Conservation (phyloP, 2,797 vertebrate genomes). For the Chaunax sp. region DNA sequence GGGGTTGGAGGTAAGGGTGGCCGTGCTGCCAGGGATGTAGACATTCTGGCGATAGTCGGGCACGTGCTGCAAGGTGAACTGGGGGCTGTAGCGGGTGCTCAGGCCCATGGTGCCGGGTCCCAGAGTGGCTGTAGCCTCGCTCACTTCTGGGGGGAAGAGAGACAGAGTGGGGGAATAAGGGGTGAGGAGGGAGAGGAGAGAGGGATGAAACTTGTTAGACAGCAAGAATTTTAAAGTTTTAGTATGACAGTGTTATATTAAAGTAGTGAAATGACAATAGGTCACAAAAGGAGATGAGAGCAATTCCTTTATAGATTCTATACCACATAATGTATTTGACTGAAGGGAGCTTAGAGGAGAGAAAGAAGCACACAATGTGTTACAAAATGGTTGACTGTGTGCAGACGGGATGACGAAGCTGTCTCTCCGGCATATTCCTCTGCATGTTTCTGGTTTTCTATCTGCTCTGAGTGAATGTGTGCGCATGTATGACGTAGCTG, state of each 20-base stretch:
- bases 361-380: background rate
- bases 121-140: slow-evolving; percentile 90
- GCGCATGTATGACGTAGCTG: slow-evolving; percentile 68
- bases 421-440: slow-evolving; percentile 6
- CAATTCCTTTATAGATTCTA: background rate
- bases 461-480: slow-evolving; percentile 41
- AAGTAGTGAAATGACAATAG: slow-evolving; percentile 33
- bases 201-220: slow-evolving; percentile 70
- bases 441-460: slow-evolving; percentile 37
- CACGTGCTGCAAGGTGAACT: slow-evolving; percentile 98
- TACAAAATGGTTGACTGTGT: slow-evolving; percentile 14
- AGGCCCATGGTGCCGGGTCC: slow-evolving; percentile 96
- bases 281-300: slow-evolving; percentile 7
- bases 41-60: slow-evolving; percentile 98
- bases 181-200: slow-evolving; percentile 40
- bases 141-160: slow-evolving; percentile 85
- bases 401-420: slow-evolving; percentile 13
- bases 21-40: slow-evolving; percentile 97
- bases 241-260: slow-evolving; percentile 31
- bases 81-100: slow-evolving; percentile 94
- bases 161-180: slow-evolving; percentile 56
- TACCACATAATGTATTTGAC: background rate
- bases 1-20: slow-evolving; percentile 92
- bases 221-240: slow-evolving; percentile 35
- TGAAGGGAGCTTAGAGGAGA: background rate